Conservation (phyloP, 1,140 invertebrate genomes). For the Caerostris darwini region DNA sequence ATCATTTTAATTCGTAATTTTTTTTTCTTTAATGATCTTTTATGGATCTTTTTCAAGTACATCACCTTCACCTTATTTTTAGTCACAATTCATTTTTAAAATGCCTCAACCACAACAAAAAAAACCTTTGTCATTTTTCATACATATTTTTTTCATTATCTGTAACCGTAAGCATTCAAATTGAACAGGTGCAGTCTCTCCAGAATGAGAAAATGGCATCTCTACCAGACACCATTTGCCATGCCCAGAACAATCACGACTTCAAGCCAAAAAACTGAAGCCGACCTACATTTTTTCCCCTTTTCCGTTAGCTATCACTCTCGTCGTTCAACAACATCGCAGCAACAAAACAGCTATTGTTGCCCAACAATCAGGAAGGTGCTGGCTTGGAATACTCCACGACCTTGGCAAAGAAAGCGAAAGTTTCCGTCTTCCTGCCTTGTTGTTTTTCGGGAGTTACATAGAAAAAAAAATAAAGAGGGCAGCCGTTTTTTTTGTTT, state of each 20-base stretch:
- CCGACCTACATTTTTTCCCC: conserved; percentile 5
- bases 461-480: not conserved
- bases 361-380: conserved; percentile 60
- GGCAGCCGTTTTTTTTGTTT: conserved; percentile 5
- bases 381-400: not conserved
- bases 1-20: not conserved
- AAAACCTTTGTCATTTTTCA: not conserved
- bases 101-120: not conserved
- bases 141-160: not conserved
- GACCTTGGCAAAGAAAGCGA: conserved; percentile 74
- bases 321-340: not conserved
- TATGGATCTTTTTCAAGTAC: not conserved
- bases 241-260: conserved; percentile 15
- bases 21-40: not conserved
- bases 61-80: not conserved
- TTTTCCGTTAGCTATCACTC: not conserved
- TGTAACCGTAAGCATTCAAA: not conserved
- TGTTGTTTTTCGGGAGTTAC: conserved; percentile 17
- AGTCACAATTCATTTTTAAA: not conserved
- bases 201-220: not conserved
- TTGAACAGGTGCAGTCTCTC: not conserved
- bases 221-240: not conserved
- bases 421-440: not conserved
- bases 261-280: not conserved
- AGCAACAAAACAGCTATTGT: conserved; percentile 60